Conservation (phyloP, 1,140 invertebrate species). For the Galleria mellonella region DNA sequence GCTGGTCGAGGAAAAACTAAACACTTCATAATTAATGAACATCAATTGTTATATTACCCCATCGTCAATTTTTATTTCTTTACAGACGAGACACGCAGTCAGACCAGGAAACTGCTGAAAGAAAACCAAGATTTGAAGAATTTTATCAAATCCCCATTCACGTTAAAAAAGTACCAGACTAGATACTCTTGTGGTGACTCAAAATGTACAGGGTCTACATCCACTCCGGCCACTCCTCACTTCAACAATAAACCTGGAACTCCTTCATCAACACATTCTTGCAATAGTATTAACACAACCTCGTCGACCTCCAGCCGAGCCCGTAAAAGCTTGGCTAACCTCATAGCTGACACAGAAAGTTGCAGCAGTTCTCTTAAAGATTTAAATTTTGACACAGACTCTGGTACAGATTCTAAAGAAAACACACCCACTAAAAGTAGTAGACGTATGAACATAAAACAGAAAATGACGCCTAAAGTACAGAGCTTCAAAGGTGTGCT, state of each 20-base stretch:
- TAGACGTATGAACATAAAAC: constrained; percentile 28
- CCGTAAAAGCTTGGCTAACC: constrained; percentile 53
- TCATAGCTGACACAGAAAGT: constrained; percentile 67
- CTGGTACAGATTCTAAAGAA: constrained; percentile 61
- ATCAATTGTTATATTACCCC: too few species aligned
- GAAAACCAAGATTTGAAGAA: constrained; percentile 54
- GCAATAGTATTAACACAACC: constrained; percentile 50
- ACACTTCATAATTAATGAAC: too few species aligned
- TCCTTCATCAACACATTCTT: constrained; percentile 60
- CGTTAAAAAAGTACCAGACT: constrained; percentile 58
- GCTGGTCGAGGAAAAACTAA: too few species aligned
- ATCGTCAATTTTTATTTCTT: constrained; percentile 5
- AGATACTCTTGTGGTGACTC: constrained; percentile 39
- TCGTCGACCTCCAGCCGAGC: constrained; percentile 57
- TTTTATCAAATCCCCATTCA: constrained; percentile 66
- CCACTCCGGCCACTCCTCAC: constrained; percentile 57
- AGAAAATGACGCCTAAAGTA: constrained; percentile 45
- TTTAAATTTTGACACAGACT: constrained; percentile 66
- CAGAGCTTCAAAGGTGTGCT: constrained; percentile 57
- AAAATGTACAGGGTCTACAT: constrained; percentile 41
- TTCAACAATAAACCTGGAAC: constrained; percentile 49
- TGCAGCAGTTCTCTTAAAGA: constrained; percentile 71
- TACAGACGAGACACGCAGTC: constrained; percentile 48
- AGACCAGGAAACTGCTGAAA: constrained; percentile 35
- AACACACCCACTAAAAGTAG: constrained; percentile 55